Percentiles rank a stretch among this genome's conserved stretches.
phyloP scores from a whole-genome alignment of 2,113 vertebrate genomes.

The Sardina pilchardus region DNA sequence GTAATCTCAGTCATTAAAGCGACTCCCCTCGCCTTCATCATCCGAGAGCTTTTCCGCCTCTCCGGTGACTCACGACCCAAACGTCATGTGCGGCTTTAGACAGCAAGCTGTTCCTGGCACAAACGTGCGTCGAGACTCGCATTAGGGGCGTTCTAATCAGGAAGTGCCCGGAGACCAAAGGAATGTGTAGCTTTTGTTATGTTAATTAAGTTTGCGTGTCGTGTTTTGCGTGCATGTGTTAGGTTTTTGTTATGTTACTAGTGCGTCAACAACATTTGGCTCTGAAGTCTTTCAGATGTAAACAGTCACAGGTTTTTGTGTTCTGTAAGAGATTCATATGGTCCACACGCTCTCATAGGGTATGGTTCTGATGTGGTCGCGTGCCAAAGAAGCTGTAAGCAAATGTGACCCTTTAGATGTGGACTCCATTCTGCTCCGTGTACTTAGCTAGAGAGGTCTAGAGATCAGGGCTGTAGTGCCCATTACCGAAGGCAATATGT shows the following conservation, averaged over 20 bases:
- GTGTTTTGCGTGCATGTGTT: neutral
- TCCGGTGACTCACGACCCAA: conserved; percentile 24
- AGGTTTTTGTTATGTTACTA: neutral
- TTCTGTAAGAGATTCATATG: neutral
- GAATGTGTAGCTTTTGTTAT: neutral
- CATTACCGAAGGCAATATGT: neutral
- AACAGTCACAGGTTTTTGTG: neutral
- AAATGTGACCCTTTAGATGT: neutral
- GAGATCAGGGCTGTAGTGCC: neutral
- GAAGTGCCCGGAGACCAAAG: neutral
- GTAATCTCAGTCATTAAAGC: conserved; percentile 4
- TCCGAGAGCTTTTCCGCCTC: neutral
- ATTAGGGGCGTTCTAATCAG: conserved; percentile 26
- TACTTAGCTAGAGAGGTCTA: neutral
- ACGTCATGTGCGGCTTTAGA: conserved; percentile 49
- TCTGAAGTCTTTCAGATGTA: neutral
- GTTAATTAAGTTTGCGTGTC: neutral
- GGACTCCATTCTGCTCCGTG: neutral
- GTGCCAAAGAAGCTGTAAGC: neutral
- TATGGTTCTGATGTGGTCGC: neutral
- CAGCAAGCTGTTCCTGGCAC: conserved; percentile 37
- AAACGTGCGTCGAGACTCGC: conserved; percentile 45
- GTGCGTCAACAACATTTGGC: neutral
- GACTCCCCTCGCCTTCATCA: neutral
- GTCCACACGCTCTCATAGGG: neutral